Conservation (phyloP, 2,888 invertebrate species). For the Lepidocyrtinus sp. region DNA sequence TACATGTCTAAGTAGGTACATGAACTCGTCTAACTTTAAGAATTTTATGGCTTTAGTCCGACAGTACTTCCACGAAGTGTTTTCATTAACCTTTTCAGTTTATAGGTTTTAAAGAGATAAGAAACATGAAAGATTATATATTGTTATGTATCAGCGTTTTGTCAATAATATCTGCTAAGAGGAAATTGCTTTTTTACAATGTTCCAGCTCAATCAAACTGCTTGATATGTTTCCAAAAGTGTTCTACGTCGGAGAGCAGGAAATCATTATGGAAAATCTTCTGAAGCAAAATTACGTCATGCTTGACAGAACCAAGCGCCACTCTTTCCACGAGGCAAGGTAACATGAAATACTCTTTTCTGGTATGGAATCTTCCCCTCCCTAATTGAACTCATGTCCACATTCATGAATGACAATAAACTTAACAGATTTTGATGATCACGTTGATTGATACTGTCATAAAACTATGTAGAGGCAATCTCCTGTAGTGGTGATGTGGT, state of each 20-base stretch:
- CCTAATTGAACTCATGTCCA: slow-evolving; percentile 10
- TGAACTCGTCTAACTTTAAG: no score
- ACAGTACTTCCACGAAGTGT: no score
- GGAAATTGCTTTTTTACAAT: slow-evolving; percentile 7
- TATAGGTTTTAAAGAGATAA: no score
- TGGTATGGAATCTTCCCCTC: slow-evolving; percentile 11
- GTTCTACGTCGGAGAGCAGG: slow-evolving; percentile 55
- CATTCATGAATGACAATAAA: not conserved
- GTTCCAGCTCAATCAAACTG: slow-evolving; percentile 53
- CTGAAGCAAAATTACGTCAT: slow-evolving; percentile 55
- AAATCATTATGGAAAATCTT: slow-evolving; percentile 62
- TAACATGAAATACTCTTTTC: slow-evolving; percentile 21
- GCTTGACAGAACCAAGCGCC: slow-evolving; percentile 58
- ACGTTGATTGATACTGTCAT: slow-evolving; percentile 12
- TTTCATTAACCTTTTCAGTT: no score
- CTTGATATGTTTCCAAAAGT: slow-evolving; percentile 61
- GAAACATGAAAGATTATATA: no score
- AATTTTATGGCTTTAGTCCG: no score
- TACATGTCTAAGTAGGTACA: no score
- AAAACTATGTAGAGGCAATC: not conserved
- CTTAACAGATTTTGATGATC: slow-evolving; percentile 4
- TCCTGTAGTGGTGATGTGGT: slow-evolving; percentile 1
- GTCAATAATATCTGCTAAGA: no score
- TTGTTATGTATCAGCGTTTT: no score
- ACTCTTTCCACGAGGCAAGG: slow-evolving; percentile 63